Conservation (phyloP, 1,140 invertebrate genomes). For the Scaptomyza montana region DNA sequence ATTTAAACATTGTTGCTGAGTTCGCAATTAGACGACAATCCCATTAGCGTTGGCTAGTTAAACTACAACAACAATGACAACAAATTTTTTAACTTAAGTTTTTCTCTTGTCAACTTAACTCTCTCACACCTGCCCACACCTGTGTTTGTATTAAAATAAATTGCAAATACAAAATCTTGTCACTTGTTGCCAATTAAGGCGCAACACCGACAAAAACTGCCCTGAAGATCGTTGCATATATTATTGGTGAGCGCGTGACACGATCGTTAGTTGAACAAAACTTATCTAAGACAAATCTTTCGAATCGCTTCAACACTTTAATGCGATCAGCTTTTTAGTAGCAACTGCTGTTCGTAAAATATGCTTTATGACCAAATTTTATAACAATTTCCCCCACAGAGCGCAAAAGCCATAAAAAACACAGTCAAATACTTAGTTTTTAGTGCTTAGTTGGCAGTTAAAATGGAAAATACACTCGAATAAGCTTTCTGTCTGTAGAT, state of each 20-base stretch:
- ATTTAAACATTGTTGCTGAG: not conserved
- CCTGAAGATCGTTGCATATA: constrained; percentile 10
- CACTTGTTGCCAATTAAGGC: constrained; percentile 74
- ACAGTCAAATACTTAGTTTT: constrained; percentile 16
- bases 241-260: constrained; percentile 28
- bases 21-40: constrained; percentile 67
- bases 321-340: not conserved
- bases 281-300: not conserved
- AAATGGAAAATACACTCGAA: not conserved
- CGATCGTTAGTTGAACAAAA: constrained; percentile 15
- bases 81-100: constrained; percentile 12
- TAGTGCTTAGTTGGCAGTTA: constrained; percentile 22
- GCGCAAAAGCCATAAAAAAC: constrained; percentile 13
- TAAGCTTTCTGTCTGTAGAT: not conserved
- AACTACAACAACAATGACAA: not conserved
- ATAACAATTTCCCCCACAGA: constrained; percentile 6
- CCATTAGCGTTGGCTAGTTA: constrained; percentile 57
- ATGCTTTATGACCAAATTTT: constrained; percentile 8
- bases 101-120: constrained; percentile 4
- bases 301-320: not conserved
- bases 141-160: constrained; percentile 35
- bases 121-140: constrained; percentile 59
- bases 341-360: constrained; percentile 5
- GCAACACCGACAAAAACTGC: constrained; percentile 14
- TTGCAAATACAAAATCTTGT: constrained; percentile 58